Percentiles rank a stretch among this genome's conserved stretches.
Conservation (phyloP, 2,113 vertebrate species). For the Procavia capensis region DNA sequence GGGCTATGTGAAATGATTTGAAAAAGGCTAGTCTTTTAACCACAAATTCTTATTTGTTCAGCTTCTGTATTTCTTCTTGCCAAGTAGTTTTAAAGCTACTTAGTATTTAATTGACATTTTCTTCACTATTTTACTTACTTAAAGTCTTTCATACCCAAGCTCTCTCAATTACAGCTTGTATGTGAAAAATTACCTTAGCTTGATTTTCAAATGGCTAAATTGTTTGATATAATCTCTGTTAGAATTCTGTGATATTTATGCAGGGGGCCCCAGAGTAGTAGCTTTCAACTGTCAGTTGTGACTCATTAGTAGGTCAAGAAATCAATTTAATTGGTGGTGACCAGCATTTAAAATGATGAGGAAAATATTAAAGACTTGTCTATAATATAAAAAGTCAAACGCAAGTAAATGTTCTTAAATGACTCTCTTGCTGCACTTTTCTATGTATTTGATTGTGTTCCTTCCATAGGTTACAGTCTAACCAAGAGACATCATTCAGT, state of each 20-base stretch:
- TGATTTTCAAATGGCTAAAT: slow-evolving; percentile 46
- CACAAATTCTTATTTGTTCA: slow-evolving; percentile 44
- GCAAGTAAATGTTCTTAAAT: neutral
- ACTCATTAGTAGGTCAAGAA: neutral
- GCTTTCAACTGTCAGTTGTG: slow-evolving; percentile 28
- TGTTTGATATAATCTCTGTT: slow-evolving; percentile 51
- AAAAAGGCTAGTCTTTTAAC: slow-evolving; percentile 34
- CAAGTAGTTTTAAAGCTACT: slow-evolving; percentile 61
- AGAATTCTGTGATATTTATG: neutral
- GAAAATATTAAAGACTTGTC: neutral
- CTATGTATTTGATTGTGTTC: neutral
- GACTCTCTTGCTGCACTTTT: neutral
- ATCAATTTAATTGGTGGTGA: slow-evolving; percentile 32
- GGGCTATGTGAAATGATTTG: neutral
- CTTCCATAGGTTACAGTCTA: neutral
- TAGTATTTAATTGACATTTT: slow-evolving; percentile 69
- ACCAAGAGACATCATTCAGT: neutral
- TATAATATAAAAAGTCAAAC: neutral
- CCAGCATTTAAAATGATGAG: neutral
- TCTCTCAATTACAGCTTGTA: slow-evolving; percentile 35
- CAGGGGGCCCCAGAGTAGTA: neutral
- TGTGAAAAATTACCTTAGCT: slow-evolving; percentile 18
- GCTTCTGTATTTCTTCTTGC: slow-evolving; percentile 53
- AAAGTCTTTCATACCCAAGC: slow-evolving; percentile 53
- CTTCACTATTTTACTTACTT: slow-evolving; percentile 63